Evolutionary conservation across 2,888 invertebrate genomes (phyloP), one percentile per base, ranked within the genome.

Genomic region (Drosophila macrospina): DNA sequence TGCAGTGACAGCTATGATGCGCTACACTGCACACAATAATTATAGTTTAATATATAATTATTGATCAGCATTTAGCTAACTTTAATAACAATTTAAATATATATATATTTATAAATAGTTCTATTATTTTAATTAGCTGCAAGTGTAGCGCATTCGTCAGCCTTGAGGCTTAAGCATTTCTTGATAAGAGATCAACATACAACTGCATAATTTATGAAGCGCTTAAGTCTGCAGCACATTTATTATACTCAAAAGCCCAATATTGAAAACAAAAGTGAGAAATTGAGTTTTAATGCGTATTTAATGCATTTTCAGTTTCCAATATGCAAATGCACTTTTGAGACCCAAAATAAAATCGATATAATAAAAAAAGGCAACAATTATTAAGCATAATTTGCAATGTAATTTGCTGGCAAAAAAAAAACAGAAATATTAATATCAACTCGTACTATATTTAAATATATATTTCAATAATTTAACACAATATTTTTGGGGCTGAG

Each of bases 241-340:
- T 44, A 57, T 37, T n/a, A 41, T 28, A 39, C 48, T 20, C 20
- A 20, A 74, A 54, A 34, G n/a, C n/a, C n/a, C n/a, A 52, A 59
- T 39, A 64, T 44, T 64, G 62, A 66, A 82, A 50, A 51, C 57
- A 68, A 75, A 59, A 65, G 54, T 77, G 60, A 67, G 52, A 75
- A 72, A 72, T 57, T 47, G 52, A 39, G 42, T 47, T 67, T 77
- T 64, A 41, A 67, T 64, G 63, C 24, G 34, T 15, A 56, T 73
- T 82, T 73, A 60, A 70, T 82, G 64, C 64, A 52, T 57, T 77
- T 66, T 39, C 1, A 13, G 11, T 30, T 66, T 79, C 34, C 28
- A 76, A 78, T 69, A 77, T 86, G 84, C 64, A 78, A 82, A 82
- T 86, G 84, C 72, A 70, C 63, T 86, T 76, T 77, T 83, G 80